Percentiles rank a stretch among this genome's conserved stretches.
Conservation (phyloP, 2,113 vertebrate species). For the Thalassarche chlororhynchos region DNA sequence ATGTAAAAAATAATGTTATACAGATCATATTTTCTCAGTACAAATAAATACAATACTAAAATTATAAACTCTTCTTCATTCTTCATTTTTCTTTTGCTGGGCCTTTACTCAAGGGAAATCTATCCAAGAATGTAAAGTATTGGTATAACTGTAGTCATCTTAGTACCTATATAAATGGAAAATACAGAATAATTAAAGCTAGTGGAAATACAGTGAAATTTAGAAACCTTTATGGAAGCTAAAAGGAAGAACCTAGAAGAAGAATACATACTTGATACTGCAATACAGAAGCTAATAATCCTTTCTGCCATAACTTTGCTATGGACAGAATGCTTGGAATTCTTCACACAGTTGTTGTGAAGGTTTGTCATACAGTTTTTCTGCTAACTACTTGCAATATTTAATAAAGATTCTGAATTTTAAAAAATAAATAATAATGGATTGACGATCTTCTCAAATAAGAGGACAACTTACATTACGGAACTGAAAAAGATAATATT, state of each 20-base stretch:
- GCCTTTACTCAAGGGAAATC: background rate
- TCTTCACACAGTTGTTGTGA: background rate
- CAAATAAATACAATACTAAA: background rate
- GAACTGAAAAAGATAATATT: background rate
- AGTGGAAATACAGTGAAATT: background rate
- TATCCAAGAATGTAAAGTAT: background rate
- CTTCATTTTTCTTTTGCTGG: background rate
- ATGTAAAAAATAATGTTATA: background rate
- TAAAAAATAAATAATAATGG: background rate
- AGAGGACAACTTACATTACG: background rate
- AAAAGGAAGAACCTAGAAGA: background rate
- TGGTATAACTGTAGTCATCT: background rate
- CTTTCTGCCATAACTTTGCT: background rate
- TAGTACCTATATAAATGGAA: background rate
- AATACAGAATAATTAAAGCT: background rate
- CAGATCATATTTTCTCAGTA: background rate
- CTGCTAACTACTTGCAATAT: background rate
- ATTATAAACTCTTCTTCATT: background rate
- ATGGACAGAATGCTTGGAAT: background rate
- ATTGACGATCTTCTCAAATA: background rate
- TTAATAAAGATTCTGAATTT: background rate
- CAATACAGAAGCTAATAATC: background rate
- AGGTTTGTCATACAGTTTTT: background rate
- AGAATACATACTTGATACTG: background rate
- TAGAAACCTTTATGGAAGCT: background rate